Evolutionary conservation across 2,888 invertebrate genomes (phyloP).

Genomic region (Microplitis deprimator): DNA sequence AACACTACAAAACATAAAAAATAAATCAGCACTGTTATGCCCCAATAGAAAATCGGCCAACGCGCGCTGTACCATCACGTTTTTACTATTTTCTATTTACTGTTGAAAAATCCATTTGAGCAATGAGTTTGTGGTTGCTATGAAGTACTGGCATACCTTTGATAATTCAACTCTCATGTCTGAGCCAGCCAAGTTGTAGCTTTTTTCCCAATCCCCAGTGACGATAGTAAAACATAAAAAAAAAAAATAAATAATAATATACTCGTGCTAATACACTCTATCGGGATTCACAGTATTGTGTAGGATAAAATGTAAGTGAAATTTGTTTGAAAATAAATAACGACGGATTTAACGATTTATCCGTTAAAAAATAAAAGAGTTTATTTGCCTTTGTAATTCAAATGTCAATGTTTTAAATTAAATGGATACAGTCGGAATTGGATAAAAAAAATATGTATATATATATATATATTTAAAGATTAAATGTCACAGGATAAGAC

Average conservation of each 20-base stretch:
- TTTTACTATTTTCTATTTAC: slow-evolving; percentile 42
- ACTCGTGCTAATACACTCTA: slow-evolving; percentile 19
- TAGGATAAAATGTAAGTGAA: slow-evolving; percentile 18
- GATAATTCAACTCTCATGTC: slow-evolving; percentile 15
- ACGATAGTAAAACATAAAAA: neutral
- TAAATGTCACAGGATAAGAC: no score
- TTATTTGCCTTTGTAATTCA: no score
- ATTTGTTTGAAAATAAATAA: neutral
- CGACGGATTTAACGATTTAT: neutral
- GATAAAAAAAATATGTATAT: no score
- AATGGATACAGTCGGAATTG: no score
- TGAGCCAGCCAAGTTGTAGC: slow-evolving; percentile 7
- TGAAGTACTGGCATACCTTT: slow-evolving; percentile 50
- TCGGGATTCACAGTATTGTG: slow-evolving; percentile 21
- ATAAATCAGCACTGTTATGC: slow-evolving; percentile 1
- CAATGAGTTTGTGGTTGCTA: slow-evolving; percentile 54
- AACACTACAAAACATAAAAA: neutral
- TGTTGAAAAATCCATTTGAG: slow-evolving; percentile 54
- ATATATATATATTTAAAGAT: no score
- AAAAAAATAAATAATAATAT: neutral
- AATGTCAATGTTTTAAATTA: no score
- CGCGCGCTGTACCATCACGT: slow-evolving; percentile 37
- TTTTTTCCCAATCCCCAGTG: slow-evolving; percentile 5
- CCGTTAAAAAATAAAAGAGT: no score
- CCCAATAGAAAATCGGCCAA: slow-evolving; percentile 19